phyloP scores from a whole-genome alignment of 2,113 vertebrate species.

The Istiophorus platypterus region DNA sequence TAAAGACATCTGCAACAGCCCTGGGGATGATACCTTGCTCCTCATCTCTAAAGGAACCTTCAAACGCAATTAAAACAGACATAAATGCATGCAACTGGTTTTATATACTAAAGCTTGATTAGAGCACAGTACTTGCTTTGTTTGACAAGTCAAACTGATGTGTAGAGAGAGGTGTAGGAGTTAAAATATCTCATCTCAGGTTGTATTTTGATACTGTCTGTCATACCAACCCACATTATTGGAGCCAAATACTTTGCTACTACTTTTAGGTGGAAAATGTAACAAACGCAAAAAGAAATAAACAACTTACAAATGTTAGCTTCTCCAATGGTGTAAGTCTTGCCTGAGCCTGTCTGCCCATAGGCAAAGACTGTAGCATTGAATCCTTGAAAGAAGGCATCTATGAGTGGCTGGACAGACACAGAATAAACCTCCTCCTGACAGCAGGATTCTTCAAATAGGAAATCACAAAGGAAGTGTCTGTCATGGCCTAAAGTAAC shows the following conservation, averaged over 20 bases:
- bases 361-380: constrained; percentile 96
- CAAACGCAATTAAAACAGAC: constrained; percentile 9
- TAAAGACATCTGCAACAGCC: constrained; percentile 95
- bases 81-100: background rate
- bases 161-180: too few species aligned
- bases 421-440: constrained; percentile 90
- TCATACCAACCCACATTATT: background rate
- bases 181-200: background rate
- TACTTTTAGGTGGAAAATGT: background rate
- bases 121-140: background rate
- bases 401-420: constrained; percentile 92
- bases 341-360: constrained; percentile 95
- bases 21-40: constrained; percentile 96
- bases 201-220: background rate
- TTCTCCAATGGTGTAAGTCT: constrained; percentile 96
- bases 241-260: background rate
- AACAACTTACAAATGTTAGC: constrained; percentile 93
- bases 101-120: background rate
- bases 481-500: constrained; percentile 90
- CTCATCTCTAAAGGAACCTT: constrained; percentile 94
- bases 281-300: background rate
- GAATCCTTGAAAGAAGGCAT: constrained; percentile 95
- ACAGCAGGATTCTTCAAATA: constrained; percentile 87
- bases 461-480: constrained; percentile 89
- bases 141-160: background rate